phyloP scores from a whole-genome alignment of 1,140 invertebrate genomes.

The Teleogryllus occipitalis region DNA sequence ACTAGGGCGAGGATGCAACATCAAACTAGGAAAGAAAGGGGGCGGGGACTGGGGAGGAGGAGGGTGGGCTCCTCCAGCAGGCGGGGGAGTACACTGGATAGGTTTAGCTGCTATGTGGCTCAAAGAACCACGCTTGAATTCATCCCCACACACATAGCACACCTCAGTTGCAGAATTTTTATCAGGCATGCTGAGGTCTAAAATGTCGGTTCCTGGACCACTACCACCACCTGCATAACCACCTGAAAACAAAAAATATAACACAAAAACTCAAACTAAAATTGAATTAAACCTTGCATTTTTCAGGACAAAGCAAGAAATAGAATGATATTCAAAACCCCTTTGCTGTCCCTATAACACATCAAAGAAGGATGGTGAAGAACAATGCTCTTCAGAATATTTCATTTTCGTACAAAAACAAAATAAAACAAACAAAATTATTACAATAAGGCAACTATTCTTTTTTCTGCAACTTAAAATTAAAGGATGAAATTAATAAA shows the following conservation, averaged over 20 bases:
- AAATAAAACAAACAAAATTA: too few species aligned
- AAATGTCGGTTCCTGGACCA: slow-evolving; percentile 52
- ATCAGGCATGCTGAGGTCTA: slow-evolving; percentile 83
- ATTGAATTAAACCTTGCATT: too few species aligned
- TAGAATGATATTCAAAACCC: too few species aligned
- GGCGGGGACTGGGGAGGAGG: slow-evolving; percentile 37
- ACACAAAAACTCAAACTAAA: too few species aligned
- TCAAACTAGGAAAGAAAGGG: slow-evolving; percentile 77
- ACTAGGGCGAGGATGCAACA: slow-evolving; percentile 71
- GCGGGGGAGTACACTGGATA: slow-evolving; percentile 25
- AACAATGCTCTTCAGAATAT: too few species aligned
- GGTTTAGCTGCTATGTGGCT: slow-evolving; percentile 53
- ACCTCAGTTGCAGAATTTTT: slow-evolving; percentile 84
- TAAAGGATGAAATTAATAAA: too few species aligned
- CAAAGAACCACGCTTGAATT: slow-evolving; percentile 69
- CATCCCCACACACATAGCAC: slow-evolving; percentile 73
- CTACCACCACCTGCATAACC: slow-evolving; percentile 24
- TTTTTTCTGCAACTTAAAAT: too few species aligned
- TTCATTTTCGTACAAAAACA: too few species aligned
- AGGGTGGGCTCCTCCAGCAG: slow-evolving; percentile 37
- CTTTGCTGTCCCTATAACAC: too few species aligned
- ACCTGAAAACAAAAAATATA: slow-evolving; percentile 2
- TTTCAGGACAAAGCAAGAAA: too few species aligned
- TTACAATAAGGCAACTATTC: too few species aligned
- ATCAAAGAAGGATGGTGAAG: too few species aligned